These are phyloP conservation scores for Papilio polyxenes DNA, from an alignment of 1,140 invertebrate genomes.

Conservation along the genomic window DNA sequence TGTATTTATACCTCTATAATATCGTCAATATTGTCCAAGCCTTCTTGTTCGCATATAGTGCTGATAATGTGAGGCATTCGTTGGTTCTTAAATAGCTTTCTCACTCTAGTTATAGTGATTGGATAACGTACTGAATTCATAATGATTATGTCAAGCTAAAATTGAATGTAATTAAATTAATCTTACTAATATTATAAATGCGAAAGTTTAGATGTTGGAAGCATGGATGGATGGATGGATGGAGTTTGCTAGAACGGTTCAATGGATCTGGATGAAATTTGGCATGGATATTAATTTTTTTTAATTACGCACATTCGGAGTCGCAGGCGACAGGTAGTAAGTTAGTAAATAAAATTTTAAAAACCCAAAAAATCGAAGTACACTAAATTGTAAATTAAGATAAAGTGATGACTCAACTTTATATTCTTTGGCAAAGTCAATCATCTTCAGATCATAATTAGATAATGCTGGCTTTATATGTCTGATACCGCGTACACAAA, in stretches of 20 bases:
- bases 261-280: no score
- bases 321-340: no score
- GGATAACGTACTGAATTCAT: conserved; percentile 47
- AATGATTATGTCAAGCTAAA: conserved; percentile 51
- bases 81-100: conserved; percentile 35
- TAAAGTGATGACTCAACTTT: conserved; percentile 42
- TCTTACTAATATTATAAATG: no score
- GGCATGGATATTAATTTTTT: no score
- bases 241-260: no score
- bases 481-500: conserved; percentile 49
- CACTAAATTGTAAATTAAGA: background rate
- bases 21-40: conserved; percentile 50
- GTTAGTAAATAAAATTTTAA: no score
- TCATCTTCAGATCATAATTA: conserved; percentile 45
- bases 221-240: no score
- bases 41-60: conserved; percentile 52
- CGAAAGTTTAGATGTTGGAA: no score
- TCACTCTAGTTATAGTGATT: conserved; percentile 39
- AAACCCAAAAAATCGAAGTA: no score
- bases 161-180: background rate
- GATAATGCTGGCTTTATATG: conserved; percentile 41
- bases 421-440: conserved; percentile 50
- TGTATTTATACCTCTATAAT: conserved; percentile 46
- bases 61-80: conserved; percentile 42
- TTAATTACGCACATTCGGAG: no score